Conservation (phyloP, 1,140 invertebrate genomes). For the Caligus rogercresseyi region DNA sequence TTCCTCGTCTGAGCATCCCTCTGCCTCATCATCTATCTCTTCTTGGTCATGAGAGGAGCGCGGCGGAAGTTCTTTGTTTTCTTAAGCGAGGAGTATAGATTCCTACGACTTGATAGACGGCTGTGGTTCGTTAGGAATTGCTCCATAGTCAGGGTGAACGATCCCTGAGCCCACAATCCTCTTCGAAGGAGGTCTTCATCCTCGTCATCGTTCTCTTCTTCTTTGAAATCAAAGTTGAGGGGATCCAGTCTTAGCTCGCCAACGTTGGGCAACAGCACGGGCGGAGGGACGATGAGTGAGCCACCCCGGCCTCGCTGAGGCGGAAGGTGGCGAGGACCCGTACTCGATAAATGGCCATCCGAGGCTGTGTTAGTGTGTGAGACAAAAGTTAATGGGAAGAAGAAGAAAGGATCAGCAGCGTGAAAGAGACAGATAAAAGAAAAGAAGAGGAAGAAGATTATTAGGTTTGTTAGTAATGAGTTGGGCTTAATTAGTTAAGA, state of each 20-base stretch:
- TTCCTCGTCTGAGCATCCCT: constrained; percentile 24
- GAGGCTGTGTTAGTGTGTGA: not conserved
- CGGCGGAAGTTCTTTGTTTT: not conserved
- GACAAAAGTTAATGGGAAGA: not conserved
- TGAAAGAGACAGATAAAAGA: not conserved
- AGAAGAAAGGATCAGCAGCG: not conserved
- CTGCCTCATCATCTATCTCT: not conserved
- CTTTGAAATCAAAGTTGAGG: constrained; percentile 7
- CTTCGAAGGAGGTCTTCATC: not conserved
- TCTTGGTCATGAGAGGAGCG: not conserved
- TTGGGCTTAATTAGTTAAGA: too few relatives aligned
- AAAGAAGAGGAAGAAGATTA: not conserved
- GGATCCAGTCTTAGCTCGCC: not conserved
- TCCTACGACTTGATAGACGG: not conserved
- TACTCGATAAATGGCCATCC: not conserved
- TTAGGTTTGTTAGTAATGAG: not conserved
- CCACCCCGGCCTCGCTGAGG: not conserved
- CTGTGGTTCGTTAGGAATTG: not conserved
- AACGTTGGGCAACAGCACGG: not conserved
- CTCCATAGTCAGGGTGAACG: constrained; percentile 5
- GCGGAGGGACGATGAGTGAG: not conserved
- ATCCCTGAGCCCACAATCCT: not conserved
- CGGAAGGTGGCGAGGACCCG: constrained; percentile 1
- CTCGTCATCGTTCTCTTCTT: not conserved
- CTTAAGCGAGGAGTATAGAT: not conserved